A percentile compares a stretch with the other conserved stretches of the same genome.
phyloP scores from a whole-genome alignment of 1,140 invertebrate genomes.

The Hylyphantes graminicola region DNA sequence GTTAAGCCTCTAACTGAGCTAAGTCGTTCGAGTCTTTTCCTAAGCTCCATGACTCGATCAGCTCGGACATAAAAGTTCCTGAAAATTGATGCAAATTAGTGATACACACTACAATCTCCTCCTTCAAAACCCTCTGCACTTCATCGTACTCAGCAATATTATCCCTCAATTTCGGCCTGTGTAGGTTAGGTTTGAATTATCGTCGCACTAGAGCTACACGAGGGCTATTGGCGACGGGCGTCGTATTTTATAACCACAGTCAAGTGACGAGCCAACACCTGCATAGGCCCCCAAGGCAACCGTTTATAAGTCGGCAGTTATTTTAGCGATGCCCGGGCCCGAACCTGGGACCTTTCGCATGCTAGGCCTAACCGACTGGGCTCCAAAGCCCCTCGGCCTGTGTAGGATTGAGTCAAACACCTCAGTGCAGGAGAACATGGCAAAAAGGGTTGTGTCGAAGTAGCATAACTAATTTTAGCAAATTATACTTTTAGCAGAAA shows the following conservation, averaged over 20 bases:
- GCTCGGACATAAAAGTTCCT: constrained; percentile 88
- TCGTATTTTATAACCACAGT: too few relatives aligned
- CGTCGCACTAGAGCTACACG: too few relatives aligned
- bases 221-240: too few relatives aligned
- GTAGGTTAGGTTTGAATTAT: too few relatives aligned
- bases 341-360: too few relatives aligned
- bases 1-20: constrained; percentile 91
- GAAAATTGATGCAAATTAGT: constrained; percentile 28
- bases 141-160: constrained; percentile 88
- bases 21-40: constrained; percentile 86
- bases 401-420: constrained; percentile 92
- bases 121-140: constrained; percentile 86
- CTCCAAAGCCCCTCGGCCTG: too few relatives aligned
- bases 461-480: constrained; percentile 76
- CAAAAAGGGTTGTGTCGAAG: constrained; percentile 93
- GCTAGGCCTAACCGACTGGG: too few relatives aligned
- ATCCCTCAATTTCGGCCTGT: constrained; percentile 76
- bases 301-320: too few relatives aligned
- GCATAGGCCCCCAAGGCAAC: too few relatives aligned
- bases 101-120: constrained; percentile 91
- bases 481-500: too few relatives aligned
- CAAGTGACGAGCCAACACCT: too few relatives aligned
- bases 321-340: too few relatives aligned
- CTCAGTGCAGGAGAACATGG: constrained; percentile 96
- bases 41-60: constrained; percentile 94